Percentiles rank a stretch among this genome's conserved stretches.
Conservation (phyloP, 2,797 vertebrate genomes). For the Myoxocephalus aenaeus region DNA sequence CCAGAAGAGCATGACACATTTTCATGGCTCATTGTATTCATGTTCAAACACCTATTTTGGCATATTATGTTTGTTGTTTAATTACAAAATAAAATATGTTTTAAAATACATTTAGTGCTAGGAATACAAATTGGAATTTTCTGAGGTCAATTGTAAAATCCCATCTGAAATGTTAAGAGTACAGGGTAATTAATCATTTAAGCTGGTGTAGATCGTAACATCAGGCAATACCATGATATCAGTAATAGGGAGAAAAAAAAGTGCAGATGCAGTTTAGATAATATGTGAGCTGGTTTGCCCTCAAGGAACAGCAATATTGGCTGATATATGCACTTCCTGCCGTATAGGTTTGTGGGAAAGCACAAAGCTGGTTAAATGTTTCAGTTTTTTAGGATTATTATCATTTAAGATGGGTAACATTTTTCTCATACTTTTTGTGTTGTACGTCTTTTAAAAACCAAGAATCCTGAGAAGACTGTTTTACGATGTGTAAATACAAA, state of each 20-base stretch:
- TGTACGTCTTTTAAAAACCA: slow-evolving; percentile 14
- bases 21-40: not conserved
- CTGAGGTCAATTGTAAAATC: slow-evolving; percentile 29
- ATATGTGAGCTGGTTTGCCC: slow-evolving; percentile 32
- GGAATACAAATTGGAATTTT: slow-evolving; percentile 1
- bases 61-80: not conserved
- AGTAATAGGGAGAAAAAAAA: slow-evolving; percentile 20
- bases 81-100: not conserved
- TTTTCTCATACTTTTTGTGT: not conserved
- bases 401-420: not conserved
- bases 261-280: slow-evolving; percentile 37
- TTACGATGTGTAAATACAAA: not conserved
- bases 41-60: slow-evolving; percentile 3
- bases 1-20: slow-evolving; percentile 7
- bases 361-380: slow-evolving; percentile 19
- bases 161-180: slow-evolving; percentile 23
- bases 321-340: slow-evolving; percentile 26
- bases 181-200: slow-evolving; percentile 30
- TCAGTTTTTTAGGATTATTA: not conserved
- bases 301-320: slow-evolving; percentile 31
- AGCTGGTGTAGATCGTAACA: slow-evolving; percentile 53
- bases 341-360: slow-evolving; percentile 24
- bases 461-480: slow-evolving; percentile 2
- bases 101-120: not conserved
- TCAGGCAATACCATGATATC: slow-evolving; percentile 46